These are phyloP conservation scores for Drosophila albomicans DNA, from an alignment of 1,140 invertebrate species.

Conservation along the genomic window DNA sequence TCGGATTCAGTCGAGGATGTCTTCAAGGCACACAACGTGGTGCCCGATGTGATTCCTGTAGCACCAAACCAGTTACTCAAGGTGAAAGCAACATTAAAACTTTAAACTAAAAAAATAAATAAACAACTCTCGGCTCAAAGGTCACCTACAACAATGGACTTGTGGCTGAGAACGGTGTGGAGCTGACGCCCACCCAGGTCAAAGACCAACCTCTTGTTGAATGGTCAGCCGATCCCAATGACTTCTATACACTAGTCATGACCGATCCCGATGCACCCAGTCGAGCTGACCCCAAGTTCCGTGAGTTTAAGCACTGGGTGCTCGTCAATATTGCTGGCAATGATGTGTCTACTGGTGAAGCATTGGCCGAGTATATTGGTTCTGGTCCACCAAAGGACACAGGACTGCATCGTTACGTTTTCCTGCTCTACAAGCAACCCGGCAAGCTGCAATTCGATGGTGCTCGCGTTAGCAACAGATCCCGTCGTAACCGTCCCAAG, in stretches of 20 bases:
- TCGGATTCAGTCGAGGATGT: conserved; percentile 44
- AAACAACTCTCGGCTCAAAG: conserved; percentile 54
- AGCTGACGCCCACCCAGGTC: conserved; percentile 89
- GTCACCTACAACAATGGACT: conserved; percentile 86
- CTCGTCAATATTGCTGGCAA: conserved; percentile 95
- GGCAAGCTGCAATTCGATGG: conserved; percentile 81
- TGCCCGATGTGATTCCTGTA: conserved; percentile 69
- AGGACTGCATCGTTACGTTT: conserved; percentile 96
- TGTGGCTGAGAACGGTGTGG: conserved; percentile 88
- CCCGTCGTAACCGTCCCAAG: conserved; percentile 88
- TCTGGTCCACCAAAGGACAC: conserved; percentile 93
- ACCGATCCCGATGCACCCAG: conserved; percentile 88
- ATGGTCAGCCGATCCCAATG: conserved; percentile 87
- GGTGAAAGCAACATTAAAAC: conserved; percentile 36
- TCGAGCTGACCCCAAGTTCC: conserved; percentile 89
- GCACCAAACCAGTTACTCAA: conserved; percentile 63
- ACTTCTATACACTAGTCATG: conserved; percentile 91
- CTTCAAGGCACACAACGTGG: conserved; percentile 52
- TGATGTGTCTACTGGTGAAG: conserved; percentile 90
- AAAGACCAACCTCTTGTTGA: conserved; percentile 89
- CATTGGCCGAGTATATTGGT: conserved; percentile 93
- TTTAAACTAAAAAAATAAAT: conserved; percentile 1
- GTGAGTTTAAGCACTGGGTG: conserved; percentile 97
- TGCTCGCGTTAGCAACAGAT: conserved; percentile 75
- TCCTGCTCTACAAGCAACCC: conserved; percentile 93